A percentile compares a stretch with the other conserved stretches of the same genome.
Conservation (phyloP, 1,140 invertebrate species). For the Calosoma granatense region DNA sequence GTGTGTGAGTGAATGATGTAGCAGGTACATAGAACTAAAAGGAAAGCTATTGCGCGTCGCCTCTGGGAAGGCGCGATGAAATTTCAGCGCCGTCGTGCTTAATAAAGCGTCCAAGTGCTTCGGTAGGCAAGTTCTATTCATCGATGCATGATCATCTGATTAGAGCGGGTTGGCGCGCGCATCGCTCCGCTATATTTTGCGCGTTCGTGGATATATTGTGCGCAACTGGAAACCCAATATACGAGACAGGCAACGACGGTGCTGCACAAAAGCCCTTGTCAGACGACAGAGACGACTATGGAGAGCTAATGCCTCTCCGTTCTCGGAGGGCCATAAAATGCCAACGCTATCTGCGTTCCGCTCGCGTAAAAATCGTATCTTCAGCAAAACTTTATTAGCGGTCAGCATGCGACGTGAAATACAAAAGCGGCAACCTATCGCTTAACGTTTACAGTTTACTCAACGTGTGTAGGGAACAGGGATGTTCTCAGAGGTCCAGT, state of each 20-base stretch:
- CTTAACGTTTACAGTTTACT: not conserved
- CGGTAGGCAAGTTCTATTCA: not conserved
- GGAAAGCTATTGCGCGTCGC: too few species aligned
- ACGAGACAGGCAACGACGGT: too few species aligned
- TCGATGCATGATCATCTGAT: not conserved
- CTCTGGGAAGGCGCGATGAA: too few species aligned
- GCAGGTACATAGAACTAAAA: too few species aligned
- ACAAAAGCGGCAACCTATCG: slow-evolving; percentile 1
- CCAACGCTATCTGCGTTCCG: not conserved
- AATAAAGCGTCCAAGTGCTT: not conserved
- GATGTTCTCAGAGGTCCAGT: too few species aligned
- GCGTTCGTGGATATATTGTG: not conserved
- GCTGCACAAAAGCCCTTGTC: not conserved
- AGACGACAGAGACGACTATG: not conserved
- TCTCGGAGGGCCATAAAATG: not conserved
- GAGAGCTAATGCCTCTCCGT: not conserved
- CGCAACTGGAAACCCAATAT: not conserved
- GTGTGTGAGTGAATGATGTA: too few species aligned
- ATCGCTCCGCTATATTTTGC: not conserved
- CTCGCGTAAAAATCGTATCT: slow-evolving; percentile 1
- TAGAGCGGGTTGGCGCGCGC: not conserved
- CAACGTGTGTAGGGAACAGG: not conserved
- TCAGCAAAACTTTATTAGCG: slow-evolving; percentile 9
- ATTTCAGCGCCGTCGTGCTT: too few species aligned
- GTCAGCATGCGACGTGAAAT: slow-evolving; percentile 1